Evolutionary conservation across 2,113 vertebrate species (phyloP).

Genomic region (Mugil cephalus): DNA sequence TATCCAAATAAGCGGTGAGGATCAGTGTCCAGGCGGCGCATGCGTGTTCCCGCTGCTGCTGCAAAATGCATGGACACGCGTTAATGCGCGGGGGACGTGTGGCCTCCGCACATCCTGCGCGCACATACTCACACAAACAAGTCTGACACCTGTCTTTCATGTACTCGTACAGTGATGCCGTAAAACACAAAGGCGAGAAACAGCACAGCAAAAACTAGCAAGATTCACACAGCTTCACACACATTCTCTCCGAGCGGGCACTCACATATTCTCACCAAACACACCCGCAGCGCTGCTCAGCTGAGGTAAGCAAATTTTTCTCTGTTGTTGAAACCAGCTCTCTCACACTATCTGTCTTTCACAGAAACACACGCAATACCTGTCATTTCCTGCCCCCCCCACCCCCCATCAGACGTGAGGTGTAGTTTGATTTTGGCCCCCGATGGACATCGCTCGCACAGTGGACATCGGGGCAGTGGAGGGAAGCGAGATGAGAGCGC

Average conservation of each 20-base stretch:
- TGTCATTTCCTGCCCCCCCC: slow-evolving; percentile 26
- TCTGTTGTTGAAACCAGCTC: slow-evolving; percentile 40
- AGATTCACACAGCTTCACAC: neutral
- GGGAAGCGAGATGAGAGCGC: slow-evolving; percentile 4
- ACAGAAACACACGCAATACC: slow-evolving; percentile 26
- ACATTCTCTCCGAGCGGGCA: neutral
- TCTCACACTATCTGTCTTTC: neutral
- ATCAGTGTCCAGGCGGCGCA: slow-evolving; percentile 47
- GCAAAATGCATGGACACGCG: slow-evolving; percentile 17
- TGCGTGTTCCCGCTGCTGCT: slow-evolving; percentile 46
- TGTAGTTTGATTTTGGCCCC: neutral
- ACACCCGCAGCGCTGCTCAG: slow-evolving; percentile 10
- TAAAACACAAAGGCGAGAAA: slow-evolving; percentile 37
- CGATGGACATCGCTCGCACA: neutral
- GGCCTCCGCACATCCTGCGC: neutral
- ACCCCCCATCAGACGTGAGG: no score
- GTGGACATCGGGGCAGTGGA: slow-evolving; percentile 29
- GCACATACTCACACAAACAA: neutral
- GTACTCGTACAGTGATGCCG: neutral
- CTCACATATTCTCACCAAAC: slow-evolving; percentile 31
- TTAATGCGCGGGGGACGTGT: neutral
- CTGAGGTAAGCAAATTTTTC: slow-evolving; percentile 61
- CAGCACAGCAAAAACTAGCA: slow-evolving; percentile 13
- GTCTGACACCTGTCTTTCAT: slow-evolving; percentile 34
- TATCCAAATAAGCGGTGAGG: slow-evolving; percentile 45